Evolutionary conservation across 1,140 invertebrate species (phyloP), one percentile per base, ranked within the genome.

Genomic region (Drosophila navojoa): DNA sequence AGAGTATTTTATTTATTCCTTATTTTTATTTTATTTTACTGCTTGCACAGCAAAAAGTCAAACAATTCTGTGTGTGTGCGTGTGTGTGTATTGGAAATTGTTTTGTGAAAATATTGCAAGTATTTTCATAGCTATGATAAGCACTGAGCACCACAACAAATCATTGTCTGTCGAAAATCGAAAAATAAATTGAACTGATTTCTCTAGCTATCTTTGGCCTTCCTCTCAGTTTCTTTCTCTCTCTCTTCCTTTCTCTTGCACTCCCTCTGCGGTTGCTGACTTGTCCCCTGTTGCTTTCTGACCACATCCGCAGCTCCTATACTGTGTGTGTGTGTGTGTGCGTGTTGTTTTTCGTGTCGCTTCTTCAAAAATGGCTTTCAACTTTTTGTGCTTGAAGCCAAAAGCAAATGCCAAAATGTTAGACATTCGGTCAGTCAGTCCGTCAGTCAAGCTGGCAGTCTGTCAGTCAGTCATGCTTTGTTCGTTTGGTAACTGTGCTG

Each of bases 181-280:
- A 80, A 86, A 85, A 81, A 86, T 86, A 85, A 85, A 85, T 85
- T 85, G 81, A 85, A 78, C 79, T 85, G 81, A 85, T 85, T 86
- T 86, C 75, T 81, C 35, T 44, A 19, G 32, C 54, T 55, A 35
- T 61, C 49, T 55, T 22, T 27, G 4, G 19, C n/a, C 15, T 38
- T 25, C 44, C 13, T n/a, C 32, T 29, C 27, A 10, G 2, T 54
- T 22, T 22, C 35, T 55, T 35, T 22, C 16, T n/a, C 19, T 22
- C 68, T 78, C 57, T 68, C 57, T 50, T 44, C 57, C 16, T 49
- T 0, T 25, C 19, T 49, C 49, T 9, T 5, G 22, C n/a, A 42
- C 16, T 22, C 22, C 78, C 40, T 22, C 40, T 55, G 22, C 49
- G 60, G 42, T 52, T 61, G 63, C 57, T 38, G 59, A 60, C 61